These are phyloP conservation scores for Hesperophylax magnus DNA, from an alignment of 1,140 invertebrate species.

Conservation along the genomic window DNA sequence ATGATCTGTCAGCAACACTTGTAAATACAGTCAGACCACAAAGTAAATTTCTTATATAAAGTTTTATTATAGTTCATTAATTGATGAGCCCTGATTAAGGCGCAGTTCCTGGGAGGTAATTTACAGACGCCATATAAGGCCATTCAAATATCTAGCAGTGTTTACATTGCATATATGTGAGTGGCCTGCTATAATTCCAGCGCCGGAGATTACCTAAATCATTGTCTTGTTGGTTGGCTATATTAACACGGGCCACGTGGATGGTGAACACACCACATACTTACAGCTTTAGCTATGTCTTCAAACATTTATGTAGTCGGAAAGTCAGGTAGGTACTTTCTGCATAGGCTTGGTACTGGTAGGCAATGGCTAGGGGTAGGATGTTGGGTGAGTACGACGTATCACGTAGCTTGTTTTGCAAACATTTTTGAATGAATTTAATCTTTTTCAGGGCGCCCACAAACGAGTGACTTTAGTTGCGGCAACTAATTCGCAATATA, in stretches of 20 bases:
- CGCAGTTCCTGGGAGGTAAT: slow-evolving; percentile 16
- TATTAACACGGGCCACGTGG: slow-evolving; percentile 18
- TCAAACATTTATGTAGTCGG: too few relatives aligned
- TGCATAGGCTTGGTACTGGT: neutral
- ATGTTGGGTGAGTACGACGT: neutral
- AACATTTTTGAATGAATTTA: too few relatives aligned
- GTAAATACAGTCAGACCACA: too few relatives aligned
- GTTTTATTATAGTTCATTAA: neutral
- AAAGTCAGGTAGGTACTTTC: too few relatives aligned
- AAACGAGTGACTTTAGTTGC: too few relatives aligned
- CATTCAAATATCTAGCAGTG: slow-evolving; percentile 52
- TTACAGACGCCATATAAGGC: slow-evolving; percentile 51
- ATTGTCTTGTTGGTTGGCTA: slow-evolving; percentile 45
- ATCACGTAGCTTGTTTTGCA: neutral
- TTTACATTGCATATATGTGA: slow-evolving; percentile 51
- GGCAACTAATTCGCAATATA: too few relatives aligned
- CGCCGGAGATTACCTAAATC: slow-evolving; percentile 47
- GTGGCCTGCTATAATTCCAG: slow-evolving; percentile 53
- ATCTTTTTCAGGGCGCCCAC: too few relatives aligned
- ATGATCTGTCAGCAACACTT: too few relatives aligned
- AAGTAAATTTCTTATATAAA: too few relatives aligned
- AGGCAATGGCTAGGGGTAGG: neutral
- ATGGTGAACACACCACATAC: too few relatives aligned
- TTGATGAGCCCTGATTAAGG: neutral
- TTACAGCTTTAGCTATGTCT: too few relatives aligned